Evolutionary conservation across 2,888 invertebrate genomes (phyloP).

Genomic region (Drosophila fulvimacula): DNA sequence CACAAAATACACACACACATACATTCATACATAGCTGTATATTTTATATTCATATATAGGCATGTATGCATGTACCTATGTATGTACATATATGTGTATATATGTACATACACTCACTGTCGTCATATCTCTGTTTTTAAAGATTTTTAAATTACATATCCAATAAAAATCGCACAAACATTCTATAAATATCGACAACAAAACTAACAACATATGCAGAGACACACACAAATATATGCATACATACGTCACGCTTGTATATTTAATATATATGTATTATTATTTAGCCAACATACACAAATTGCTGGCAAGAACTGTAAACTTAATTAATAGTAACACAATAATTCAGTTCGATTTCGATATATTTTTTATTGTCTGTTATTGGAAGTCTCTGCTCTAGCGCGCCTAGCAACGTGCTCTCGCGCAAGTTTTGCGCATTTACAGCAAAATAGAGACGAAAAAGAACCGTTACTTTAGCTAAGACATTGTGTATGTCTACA

Average conservation of each 20-base stretch:
- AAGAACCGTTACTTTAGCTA: slow-evolving; percentile 23
- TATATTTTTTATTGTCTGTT: slow-evolving; percentile 3
- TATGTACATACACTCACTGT: slow-evolving; percentile 7
- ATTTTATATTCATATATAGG: too few species aligned
- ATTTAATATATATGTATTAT: neutral
- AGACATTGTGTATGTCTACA: neutral
- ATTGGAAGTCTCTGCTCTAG: slow-evolving; percentile 3
- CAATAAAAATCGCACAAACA: slow-evolving; percentile 57
- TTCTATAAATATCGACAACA: slow-evolving; percentile 57
- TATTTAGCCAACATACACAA: slow-evolving; percentile 1
- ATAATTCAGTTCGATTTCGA: slow-evolving; percentile 12
- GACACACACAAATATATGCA: neutral
- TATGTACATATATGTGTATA: neutral
- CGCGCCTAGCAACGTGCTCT: slow-evolving; percentile 9
- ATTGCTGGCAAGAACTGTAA: slow-evolving; percentile 1
- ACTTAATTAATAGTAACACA: slow-evolving; percentile 10
- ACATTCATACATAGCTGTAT: neutral
- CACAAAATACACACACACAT: neutral
- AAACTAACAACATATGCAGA: neutral
- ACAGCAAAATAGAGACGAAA: neutral
- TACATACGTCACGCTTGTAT: slow-evolving; percentile 8
- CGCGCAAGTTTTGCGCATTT: slow-evolving; percentile 11
- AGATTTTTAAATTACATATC: slow-evolving; percentile 51
- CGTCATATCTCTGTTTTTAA: slow-evolving; percentile 42
- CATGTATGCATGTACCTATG: neutral